Conservation (phyloP, 1,140 invertebrate genomes). For the Drosophila orena region DNA sequence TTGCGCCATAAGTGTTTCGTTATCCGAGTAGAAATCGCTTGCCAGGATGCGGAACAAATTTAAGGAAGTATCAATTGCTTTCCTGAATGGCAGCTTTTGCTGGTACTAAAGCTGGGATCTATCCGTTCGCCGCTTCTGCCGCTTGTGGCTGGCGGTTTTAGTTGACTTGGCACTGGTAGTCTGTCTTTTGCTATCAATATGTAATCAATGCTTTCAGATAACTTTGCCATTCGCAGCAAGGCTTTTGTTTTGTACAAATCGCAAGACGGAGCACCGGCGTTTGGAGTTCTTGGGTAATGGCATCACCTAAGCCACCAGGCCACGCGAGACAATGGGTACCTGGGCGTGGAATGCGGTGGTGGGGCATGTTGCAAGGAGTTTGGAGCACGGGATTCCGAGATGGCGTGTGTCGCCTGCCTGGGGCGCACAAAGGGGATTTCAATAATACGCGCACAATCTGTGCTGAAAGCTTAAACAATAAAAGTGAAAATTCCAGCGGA, state of each 20-base stretch:
- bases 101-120: background rate
- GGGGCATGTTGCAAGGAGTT: background rate
- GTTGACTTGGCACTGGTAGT: slow-evolving; percentile 25
- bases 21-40: slow-evolving; percentile 34
- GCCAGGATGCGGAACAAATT: slow-evolving; percentile 30
- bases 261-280: slow-evolving; percentile 33
- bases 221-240: slow-evolving; percentile 73
- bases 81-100: slow-evolving; percentile 9
- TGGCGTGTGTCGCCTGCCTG: slow-evolving; percentile 38
- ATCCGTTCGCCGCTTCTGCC: background rate
- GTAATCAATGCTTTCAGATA: slow-evolving; percentile 79
- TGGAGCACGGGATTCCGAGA: slow-evolving; percentile 1
- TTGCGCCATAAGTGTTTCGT: slow-evolving; percentile 46
- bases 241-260: slow-evolving; percentile 76
- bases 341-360: background rate
- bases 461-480: slow-evolving; percentile 82
- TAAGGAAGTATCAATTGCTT: slow-evolving; percentile 65
- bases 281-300: slow-evolving; percentile 42
- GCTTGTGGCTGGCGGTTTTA: slow-evolving; percentile 33
- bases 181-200: slow-evolving; percentile 55
- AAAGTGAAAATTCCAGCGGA: slow-evolving; percentile 73
- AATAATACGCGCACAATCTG: slow-evolving; percentile 77
- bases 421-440: slow-evolving; percentile 75
- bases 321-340: slow-evolving; percentile 51
- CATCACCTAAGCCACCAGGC: slow-evolving; percentile 35